These are phyloP conservation scores for Campylomormyrus numenius DNA, from an alignment of 2,113 vertebrate species.

Conservation along the genomic window DNA sequence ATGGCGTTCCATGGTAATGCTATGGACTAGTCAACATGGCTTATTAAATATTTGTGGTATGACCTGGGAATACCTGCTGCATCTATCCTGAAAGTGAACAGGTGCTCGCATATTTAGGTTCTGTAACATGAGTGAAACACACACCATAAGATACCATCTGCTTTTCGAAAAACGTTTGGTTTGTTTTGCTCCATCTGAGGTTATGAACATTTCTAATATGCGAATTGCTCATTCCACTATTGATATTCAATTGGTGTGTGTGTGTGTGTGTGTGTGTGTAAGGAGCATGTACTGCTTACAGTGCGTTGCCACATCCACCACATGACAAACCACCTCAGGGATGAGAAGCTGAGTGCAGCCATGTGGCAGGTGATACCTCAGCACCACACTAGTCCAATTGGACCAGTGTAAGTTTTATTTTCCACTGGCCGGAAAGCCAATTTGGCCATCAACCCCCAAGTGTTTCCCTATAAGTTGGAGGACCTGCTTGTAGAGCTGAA, in stretches of 20 bases:
- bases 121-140: background rate
- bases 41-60: background rate
- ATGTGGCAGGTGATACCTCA: no score
- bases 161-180: background rate
- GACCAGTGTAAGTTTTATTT: no score
- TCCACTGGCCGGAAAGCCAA: background rate
- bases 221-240: background rate
- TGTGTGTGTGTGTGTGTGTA: no score
- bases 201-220: background rate
- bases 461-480: no score
- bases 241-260: background rate
- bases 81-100: background rate
- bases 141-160: background rate
- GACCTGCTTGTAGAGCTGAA: no score
- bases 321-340: no score
- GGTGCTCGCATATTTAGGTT: background rate
- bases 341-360: no score
- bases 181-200: background rate
- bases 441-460: no score
- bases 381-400: no score
- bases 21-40: background rate
- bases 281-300: no score
- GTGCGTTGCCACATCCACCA: no score
- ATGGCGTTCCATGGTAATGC: background rate
- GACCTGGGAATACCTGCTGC: background rate